Evolutionary conservation across 1,140 invertebrate genomes (phyloP).

Genomic region (Cherax destructor): DNA sequence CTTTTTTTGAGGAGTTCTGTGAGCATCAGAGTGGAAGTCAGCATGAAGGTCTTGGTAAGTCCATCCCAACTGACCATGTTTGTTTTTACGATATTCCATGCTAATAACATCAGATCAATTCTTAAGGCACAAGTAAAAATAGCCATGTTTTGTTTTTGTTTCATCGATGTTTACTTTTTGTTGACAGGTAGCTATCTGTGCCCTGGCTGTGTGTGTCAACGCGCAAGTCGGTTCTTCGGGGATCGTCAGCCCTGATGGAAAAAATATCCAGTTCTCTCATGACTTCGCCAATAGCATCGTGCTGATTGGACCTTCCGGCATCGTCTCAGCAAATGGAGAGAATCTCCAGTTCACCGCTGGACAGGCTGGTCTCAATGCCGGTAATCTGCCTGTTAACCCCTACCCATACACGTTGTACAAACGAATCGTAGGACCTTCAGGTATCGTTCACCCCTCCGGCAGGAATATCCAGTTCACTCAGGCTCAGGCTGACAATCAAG

Average conservation of each 20-base stretch:
- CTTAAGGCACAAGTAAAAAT: no score
- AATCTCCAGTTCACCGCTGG: conserved; percentile 49
- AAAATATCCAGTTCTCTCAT: conserved; percentile 22
- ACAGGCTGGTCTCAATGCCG: conserved; percentile 15
- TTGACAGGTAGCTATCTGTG: background rate
- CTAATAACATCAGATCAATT: no score
- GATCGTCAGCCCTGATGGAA: conserved; percentile 17
- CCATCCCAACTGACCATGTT: no score
- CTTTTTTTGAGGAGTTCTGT: background rate
- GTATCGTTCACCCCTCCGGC: background rate
- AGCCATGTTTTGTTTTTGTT: no score
- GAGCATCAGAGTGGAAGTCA: background rate
- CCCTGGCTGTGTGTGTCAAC: conserved; percentile 25
- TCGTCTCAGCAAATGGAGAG: conserved; percentile 4
- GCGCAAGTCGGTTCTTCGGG: conserved; percentile 38
- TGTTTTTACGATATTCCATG: no score
- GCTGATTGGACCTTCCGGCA: conserved; percentile 22
- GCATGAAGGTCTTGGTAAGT: background rate
- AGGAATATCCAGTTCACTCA: conserved; percentile 22
- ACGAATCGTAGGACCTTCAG: background rate
- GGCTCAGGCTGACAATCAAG: conserved; percentile 19
- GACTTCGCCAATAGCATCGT: conserved; percentile 15
- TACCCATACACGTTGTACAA: background rate
- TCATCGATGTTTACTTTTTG: background rate
- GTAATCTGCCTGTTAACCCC: background rate